phyloP scores from a whole-genome alignment of 2,113 vertebrate genomes.

The Gopherus evgoodei region DNA sequence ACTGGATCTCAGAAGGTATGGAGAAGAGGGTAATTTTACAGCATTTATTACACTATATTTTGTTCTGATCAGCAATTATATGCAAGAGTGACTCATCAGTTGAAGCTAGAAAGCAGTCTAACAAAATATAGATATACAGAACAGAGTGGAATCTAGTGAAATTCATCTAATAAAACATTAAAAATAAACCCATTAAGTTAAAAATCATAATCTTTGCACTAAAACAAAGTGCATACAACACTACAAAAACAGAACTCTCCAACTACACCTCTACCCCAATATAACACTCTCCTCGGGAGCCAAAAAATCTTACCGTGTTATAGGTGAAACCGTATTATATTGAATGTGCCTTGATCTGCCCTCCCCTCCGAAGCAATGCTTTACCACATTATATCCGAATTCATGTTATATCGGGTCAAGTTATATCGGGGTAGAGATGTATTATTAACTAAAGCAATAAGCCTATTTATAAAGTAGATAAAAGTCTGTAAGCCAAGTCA shows the following conservation, averaged over 20 bases:
- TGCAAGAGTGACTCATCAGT: not conserved
- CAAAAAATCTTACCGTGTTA: too few relatives aligned
- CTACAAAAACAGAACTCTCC: not conserved
- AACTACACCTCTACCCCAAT: not conserved
- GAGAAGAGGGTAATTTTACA: constrained; percentile 48
- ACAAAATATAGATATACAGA: not conserved
- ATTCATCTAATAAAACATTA: constrained; percentile 1
- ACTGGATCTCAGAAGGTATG: constrained; percentile 13
- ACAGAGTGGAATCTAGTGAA: not conserved
- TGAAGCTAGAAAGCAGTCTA: constrained; percentile 7
- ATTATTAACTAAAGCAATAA: constrained; percentile 4
- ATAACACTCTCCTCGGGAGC: too few relatives aligned
- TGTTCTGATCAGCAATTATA: not conserved
- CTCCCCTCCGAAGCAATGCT: too few relatives aligned
- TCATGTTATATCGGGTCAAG: too few relatives aligned
- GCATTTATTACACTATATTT: not conserved
- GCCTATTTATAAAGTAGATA: not conserved
- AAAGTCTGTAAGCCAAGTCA: not conserved
- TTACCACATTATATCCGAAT: too few relatives aligned
- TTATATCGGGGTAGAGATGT: too few relatives aligned
- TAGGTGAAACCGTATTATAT: too few relatives aligned
- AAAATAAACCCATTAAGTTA: constrained; percentile 11
- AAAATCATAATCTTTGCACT: not conserved
- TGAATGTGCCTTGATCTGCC: too few relatives aligned
- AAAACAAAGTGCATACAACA: not conserved